Conservation (phyloP, 2,113 vertebrate genomes). For the Mus musculus region GRCm39 chr11:30309001-30309500, state of each 20-base stretch:
- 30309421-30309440: neutral
- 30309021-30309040: neutral
- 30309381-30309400: neutral
- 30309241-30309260: constrained; percentile 69
- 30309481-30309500: neutral
- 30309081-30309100: constrained; percentile 68
- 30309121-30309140: constrained; percentile 69
- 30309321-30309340: constrained; percentile 10
- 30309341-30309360: neutral
- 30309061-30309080: constrained; percentile 66
- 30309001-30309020: neutral
- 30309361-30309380: neutral
- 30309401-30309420: neutral
- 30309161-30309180: constrained; percentile 43
- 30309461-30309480: neutral
- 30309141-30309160: constrained; percentile 54
- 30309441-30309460: neutral
- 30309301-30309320: constrained; percentile 18
- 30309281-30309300: constrained; percentile 41
- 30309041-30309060: neutral
- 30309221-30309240: constrained; percentile 43
- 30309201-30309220: constrained; percentile 71
- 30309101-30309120: constrained; percentile 66
- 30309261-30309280: neutral
- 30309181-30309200: constrained; percentile 48